These are phyloP conservation scores for Cochlearius cochlearius DNA, from an alignment of 2,113 vertebrate genomes.

Conservation along the genomic window DNA sequence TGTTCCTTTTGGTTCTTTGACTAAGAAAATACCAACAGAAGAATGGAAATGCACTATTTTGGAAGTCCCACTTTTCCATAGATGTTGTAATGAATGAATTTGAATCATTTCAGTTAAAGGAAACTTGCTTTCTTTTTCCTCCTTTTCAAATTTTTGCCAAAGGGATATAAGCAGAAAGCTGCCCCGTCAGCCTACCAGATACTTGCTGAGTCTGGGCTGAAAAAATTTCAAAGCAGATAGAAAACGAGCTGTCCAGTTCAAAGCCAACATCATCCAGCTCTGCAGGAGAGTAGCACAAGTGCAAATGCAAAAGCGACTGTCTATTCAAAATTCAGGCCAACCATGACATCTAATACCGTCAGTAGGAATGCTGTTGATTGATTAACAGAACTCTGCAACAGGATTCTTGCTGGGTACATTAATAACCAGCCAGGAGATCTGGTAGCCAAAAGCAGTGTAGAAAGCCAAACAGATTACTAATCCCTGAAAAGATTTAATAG, in stretches of 20 bases:
- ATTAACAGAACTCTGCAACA: not conserved
- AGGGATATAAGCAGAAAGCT: not conserved
- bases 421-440: not conserved
- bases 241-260: not conserved
- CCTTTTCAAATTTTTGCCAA: not conserved
- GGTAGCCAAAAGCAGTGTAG: not conserved
- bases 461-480: not conserved
- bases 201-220: not conserved
- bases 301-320: not conserved
- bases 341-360: not conserved
- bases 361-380: not conserved
- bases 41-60: not conserved
- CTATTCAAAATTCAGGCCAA: not conserved
- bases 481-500: not conserved
- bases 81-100: not conserved
- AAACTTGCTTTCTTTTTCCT: not conserved
- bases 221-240: not conserved
- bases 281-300: not conserved
- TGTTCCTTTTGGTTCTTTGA: not conserved
- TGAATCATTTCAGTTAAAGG: not conserved
- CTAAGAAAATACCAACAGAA: not conserved
- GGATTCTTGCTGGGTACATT: not conserved
- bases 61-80: not conserved
- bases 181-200: not conserved
- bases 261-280: not conserved